A percentile compares a stretch with the other conserved stretches of the same genome.
phyloP scores from a whole-genome alignment of 2,888 invertebrate species.

The Notocelia uddmanniana region DNA sequence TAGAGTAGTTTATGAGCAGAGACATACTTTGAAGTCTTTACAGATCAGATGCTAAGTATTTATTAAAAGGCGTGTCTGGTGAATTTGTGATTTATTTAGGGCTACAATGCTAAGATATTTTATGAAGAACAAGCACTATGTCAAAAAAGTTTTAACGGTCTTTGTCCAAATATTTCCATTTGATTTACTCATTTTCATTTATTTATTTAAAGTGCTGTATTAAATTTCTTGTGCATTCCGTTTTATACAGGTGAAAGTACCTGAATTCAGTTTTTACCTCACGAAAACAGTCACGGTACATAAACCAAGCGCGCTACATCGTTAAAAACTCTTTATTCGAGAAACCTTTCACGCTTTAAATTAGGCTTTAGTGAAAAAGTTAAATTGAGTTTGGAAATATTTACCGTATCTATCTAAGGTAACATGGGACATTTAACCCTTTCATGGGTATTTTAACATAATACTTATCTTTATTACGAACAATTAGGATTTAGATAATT shows the following conservation, averaged over 20 bases:
- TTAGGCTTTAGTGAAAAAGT: slow-evolving; percentile 31
- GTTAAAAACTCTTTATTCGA: slow-evolving; percentile 35
- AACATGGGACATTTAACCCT: no score
- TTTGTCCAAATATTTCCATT: neutral
- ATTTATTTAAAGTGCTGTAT: neutral
- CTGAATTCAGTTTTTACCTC: slow-evolving; percentile 58
- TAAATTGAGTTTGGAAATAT: slow-evolving; percentile 29
- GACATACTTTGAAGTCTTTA: neutral
- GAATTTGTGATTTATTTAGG: no score
- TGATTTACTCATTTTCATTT: neutral
- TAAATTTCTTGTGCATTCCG: slow-evolving; percentile 7
- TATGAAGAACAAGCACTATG: no score
- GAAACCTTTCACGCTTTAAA: slow-evolving; percentile 40
- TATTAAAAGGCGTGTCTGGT: no score
- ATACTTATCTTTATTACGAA: no score
- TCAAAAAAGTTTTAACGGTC: neutral
- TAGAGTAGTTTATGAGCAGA: neutral
- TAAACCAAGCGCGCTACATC: slow-evolving; percentile 51
- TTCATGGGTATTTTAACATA: no score
- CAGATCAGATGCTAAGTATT: neutral
- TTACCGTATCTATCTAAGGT: neutral
- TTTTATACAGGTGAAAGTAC: slow-evolving; percentile 65
- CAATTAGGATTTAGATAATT: no score
- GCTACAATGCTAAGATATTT: no score
- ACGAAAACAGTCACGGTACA: slow-evolving; percentile 67